These are phyloP conservation scores for Cathartes aura DNA, from an alignment of 2,113 vertebrate species.

Conservation along the genomic window DNA sequence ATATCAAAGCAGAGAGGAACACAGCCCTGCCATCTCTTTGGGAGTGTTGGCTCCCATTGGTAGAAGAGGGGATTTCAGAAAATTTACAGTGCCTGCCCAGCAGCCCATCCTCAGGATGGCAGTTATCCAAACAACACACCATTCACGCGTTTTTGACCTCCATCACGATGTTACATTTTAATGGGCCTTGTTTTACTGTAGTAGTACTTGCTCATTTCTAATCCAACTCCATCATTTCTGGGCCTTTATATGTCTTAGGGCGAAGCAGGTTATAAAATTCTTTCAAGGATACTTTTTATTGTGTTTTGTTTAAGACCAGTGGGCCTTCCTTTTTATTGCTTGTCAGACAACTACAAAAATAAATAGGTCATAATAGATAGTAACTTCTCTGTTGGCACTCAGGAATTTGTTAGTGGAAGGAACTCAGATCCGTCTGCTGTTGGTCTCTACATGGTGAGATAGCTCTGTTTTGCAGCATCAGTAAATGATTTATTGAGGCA, in stretches of 20 bases:
- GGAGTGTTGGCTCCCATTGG: background rate
- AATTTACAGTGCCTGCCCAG: background rate
- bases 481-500: background rate
- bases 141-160: background rate
- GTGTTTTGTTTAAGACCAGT: background rate
- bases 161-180: background rate
- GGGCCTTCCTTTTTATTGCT: background rate
- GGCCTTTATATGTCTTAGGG: background rate
- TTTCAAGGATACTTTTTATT: slow-evolving; percentile 6
- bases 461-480: background rate
- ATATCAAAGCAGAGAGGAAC: background rate
- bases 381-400: background rate
- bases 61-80: background rate
- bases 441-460: background rate
- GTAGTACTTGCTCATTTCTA: background rate
- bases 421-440: background rate
- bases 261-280: background rate
- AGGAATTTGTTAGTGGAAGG: background rate
- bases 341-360: background rate
- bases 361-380: background rate
- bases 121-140: background rate
- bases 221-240: background rate
- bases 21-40: background rate
- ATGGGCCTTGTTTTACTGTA: background rate
- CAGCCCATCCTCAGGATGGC: background rate